Base-by-base conservation (phyloP, 2,888 invertebrate species). In the Hirudinaria manillensis region DNA sequence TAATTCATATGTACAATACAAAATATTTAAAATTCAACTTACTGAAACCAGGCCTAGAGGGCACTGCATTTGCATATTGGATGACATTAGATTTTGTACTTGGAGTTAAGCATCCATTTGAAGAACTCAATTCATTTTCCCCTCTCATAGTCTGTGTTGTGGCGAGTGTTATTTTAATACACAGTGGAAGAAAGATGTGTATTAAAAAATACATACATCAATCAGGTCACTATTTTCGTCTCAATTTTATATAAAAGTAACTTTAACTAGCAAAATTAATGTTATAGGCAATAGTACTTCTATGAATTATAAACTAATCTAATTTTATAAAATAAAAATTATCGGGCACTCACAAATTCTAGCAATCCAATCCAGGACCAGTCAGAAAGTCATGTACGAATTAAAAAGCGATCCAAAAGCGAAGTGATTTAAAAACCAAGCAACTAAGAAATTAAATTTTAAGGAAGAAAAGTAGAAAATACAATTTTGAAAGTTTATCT, bases 401-500 rank as follows among this genome's bases (percentile, higher is more conserved):
- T 29, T 29, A 61, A 61, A 61, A 61, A 27, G 24, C 61, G 24
- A 27, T 29, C 29, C 29, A 45, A 45, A 45, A 45, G 45, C 45
- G 16, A 45, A 45, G 3, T 45, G 45, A 45, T 45, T 45, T 61
- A 27, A 24, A n/a, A 61, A 61, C 29, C 27, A 61, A 61, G 61
- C 24, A 27, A 27, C 61, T 29, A 61, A 61, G 32, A 68, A 68
- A 34, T 68, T 32, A 34, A 34, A 68, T 36, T n/a, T 36, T 68
- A 34, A 34, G 32, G n/a, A 32, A 36, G 36, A 68, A 68, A 68
- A 34, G 36, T 32, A 34, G 29, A 68, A 68, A 34, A 34, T n/a
- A 68, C 32, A 34, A 68, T 34, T 68, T 34, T 68, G 36, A 68
- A 68, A 68, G 32, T 32, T 32, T 34, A 68, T 68, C 68, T 68